Base-by-base conservation (phyloP, 2,888 invertebrate species). In the Catocala nupta region DNA sequence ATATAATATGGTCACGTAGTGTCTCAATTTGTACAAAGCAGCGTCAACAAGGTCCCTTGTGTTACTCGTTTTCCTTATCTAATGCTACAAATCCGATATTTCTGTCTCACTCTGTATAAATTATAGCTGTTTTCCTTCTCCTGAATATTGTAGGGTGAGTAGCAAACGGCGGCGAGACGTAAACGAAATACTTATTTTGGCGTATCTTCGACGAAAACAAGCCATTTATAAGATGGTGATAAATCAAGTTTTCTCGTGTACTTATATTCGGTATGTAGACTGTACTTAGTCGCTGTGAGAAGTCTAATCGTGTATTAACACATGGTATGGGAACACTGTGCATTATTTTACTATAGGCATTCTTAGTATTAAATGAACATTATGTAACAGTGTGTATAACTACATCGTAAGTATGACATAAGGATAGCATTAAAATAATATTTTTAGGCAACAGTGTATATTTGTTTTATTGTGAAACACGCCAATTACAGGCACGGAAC, bases 81-180 rank as follows among this genome's bases (percentile, higher is more conserved):
- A 68, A 75, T 68, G 61, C 66, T 59, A 63, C 58, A 62, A 63
- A 67, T 71, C 57, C 49, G n/a, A 58, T 84, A 77, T 81, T 61
- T 71, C 73, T 65, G 63, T 85, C 86, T 78, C 84, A 65, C 73
- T 86, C 83, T 71, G 77, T 85, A 85, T 88, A 90, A 88, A 84
- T 89, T 89, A 90, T 88, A 79, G 86, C 85, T 88, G 87, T 91
- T 91, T 90, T 90, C 86, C 88, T 85, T 83, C 85, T 81, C 74
- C 78, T 81, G 85, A 86, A 88, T 86, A 86, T 85, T 85, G 83
- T 81, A 85, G 81, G 82, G 82, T 70, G 82, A 82, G 78, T 73
- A 80, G 77, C 77, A 71, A 83, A 78, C 72, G 78, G 79, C 71
- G 79, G 78, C 76, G 81, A 80, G 81, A 87, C 83, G 87, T 84